Evolutionary conservation across 1,140 invertebrate species (phyloP).

Genomic region (Neodiprion pinetum): DNA sequence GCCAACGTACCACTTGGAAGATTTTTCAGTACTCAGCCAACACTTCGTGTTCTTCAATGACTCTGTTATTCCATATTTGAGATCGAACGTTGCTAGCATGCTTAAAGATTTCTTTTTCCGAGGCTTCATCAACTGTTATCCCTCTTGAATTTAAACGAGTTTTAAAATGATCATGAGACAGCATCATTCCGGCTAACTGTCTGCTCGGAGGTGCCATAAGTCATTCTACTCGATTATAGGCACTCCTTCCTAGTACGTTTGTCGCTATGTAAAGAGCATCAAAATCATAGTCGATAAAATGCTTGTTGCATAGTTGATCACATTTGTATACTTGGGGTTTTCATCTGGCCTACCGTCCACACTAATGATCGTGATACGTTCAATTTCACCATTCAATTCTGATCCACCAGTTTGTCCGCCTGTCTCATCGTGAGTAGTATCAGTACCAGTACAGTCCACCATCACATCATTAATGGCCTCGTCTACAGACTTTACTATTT

Average conservation of each 20-base stretch:
- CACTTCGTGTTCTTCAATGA: constrained; percentile 42
- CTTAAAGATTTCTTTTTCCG: constrained; percentile 47
- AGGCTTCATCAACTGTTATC: constrained; percentile 43
- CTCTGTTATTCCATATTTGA: constrained; percentile 41
- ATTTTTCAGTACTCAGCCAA: constrained; percentile 37
- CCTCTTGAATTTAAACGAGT: constrained; percentile 47
- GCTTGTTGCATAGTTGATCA: constrained; percentile 21
- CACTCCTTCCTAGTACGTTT: constrained; percentile 52
- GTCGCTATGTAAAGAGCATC: constrained; percentile 55
- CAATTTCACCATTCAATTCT: constrained; percentile 4
- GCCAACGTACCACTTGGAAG: too few species aligned
- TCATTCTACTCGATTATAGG: constrained; percentile 43
- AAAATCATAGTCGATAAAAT: constrained; percentile 48
- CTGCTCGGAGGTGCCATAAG: constrained; percentile 51
- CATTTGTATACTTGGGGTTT: background rate
- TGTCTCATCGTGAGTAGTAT: too few species aligned
- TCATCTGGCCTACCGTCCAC: background rate
- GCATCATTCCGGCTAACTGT: constrained; percentile 47
- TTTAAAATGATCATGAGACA: constrained; percentile 51
- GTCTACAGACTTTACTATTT: constrained; percentile 1
- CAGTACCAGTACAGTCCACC: too few species aligned
- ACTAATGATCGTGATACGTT: constrained; percentile 4
- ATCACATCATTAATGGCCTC: background rate
- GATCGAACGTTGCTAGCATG: constrained; percentile 42
- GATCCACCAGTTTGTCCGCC: too few species aligned